A percentile compares a stretch with the other conserved stretches of the same genome.
phyloP scores from a whole-genome alignment of 2,888 invertebrate genomes.

The Perizoma flavofasciatum region DNA sequence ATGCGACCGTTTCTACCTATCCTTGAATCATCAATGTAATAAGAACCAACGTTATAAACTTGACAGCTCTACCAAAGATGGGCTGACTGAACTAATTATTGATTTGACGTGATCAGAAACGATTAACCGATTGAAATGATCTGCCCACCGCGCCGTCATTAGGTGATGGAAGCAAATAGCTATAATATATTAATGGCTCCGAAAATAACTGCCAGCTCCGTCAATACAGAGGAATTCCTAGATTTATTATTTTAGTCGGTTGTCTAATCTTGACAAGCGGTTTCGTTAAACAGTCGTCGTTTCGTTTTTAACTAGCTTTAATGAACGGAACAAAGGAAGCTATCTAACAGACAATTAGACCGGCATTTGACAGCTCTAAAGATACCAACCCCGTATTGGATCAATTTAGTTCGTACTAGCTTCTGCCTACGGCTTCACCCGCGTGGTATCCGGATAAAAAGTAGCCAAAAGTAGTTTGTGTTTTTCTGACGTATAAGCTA shows the following conservation, averaged over 20 bases:
- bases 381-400: too few species aligned
- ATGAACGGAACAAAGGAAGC: not conserved
- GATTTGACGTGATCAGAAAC: conserved; percentile 32
- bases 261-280: conserved; percentile 6
- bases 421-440: too few species aligned
- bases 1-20: too few species aligned
- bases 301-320: not conserved
- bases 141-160: conserved; percentile 26
- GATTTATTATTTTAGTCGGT: conserved; percentile 18
- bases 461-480: too few species aligned
- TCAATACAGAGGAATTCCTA: conserved; percentile 21
- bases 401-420: too few species aligned
- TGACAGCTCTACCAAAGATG: not conserved
- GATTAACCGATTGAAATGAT: conserved; percentile 35
- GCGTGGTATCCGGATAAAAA: too few species aligned
- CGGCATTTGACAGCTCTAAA: too few species aligned
- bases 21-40: too few species aligned
- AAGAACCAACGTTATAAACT: not conserved
- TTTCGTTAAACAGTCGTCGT: conserved; percentile 4
- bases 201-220: conserved; percentile 23
- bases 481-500: too few species aligned
- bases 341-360: too few species aligned
- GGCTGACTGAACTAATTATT: conserved; percentile 21
- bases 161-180: conserved; percentile 19
- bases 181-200: conserved; percentile 33